phyloP scores from a whole-genome alignment of 1,140 invertebrate species.

The Daktulosphaira vitifoliae region DNA sequence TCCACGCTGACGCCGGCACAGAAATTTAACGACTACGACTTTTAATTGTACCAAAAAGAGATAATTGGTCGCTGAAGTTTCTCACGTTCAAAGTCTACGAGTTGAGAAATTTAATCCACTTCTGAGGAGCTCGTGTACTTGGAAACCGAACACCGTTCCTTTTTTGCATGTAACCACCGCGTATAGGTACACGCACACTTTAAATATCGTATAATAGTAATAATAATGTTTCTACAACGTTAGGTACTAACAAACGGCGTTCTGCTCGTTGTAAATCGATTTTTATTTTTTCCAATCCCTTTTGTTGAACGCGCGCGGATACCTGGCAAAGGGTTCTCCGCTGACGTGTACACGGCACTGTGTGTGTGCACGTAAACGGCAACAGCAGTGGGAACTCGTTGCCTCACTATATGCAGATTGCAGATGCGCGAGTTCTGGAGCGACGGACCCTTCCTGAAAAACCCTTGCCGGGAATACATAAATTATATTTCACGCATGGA shows the following conservation, averaged over 20 bases:
- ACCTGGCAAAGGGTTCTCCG: slow-evolving; percentile 22
- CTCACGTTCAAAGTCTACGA: too few relatives aligned
- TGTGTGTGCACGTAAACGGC: not conserved
- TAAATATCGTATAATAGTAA: too few relatives aligned
- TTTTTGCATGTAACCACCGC: too few relatives aligned
- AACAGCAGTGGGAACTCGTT: slow-evolving; percentile 17
- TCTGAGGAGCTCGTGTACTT: too few relatives aligned
- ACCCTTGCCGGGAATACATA: slow-evolving; percentile 28
- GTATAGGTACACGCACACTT: too few relatives aligned
- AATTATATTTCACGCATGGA: slow-evolving; percentile 33
- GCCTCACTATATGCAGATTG: slow-evolving; percentile 33
- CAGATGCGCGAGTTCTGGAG: slow-evolving; percentile 11
- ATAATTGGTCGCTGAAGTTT: too few relatives aligned
- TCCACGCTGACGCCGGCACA: too few relatives aligned
- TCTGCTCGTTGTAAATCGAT: not conserved
- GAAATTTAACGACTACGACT: too few relatives aligned
- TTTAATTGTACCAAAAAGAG: too few relatives aligned
- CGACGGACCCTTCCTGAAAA: slow-evolving; percentile 11
- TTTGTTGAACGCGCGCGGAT: slow-evolving; percentile 15
- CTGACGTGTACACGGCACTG: not conserved
- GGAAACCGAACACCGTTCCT: too few relatives aligned
- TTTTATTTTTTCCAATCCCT: slow-evolving; percentile 17
- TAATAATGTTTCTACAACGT: slow-evolving; percentile 25
- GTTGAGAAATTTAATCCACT: too few relatives aligned
- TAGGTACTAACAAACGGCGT: slow-evolving; percentile 23